phyloP scores from a whole-genome alignment of 1,140 invertebrate species.

The Lepidurus arcticus region DNA sequence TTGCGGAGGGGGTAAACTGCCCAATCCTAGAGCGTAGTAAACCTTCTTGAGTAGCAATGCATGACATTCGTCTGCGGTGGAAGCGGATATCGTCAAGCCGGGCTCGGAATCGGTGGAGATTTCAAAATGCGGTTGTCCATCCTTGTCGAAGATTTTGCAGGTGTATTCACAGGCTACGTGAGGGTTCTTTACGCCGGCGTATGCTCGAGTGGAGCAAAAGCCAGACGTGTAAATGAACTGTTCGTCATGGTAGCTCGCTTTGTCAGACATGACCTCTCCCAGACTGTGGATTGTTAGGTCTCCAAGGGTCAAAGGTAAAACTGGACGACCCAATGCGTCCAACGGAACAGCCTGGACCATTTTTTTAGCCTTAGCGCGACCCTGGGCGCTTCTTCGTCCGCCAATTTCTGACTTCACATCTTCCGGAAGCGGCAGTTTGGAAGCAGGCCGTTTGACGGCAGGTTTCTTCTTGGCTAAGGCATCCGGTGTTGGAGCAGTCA shows the following conservation, averaged over 20 bases:
- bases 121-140: constrained; percentile 51
- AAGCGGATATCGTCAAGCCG: neutral
- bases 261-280: constrained; percentile 63
- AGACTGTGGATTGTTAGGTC: constrained; percentile 68
- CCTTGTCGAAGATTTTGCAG: constrained; percentile 71
- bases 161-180: constrained; percentile 70
- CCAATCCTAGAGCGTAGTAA: constrained; percentile 1
- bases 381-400: neutral
- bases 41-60: neutral
- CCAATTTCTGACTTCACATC: constrained; percentile 27
- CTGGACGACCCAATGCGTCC: constrained; percentile 60
- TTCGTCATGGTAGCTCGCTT: constrained; percentile 61
- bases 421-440: constrained; percentile 20
- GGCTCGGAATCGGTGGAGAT: neutral
- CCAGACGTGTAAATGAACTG: constrained; percentile 72
- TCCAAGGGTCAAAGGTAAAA: constrained; percentile 67
- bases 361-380: constrained; percentile 45
- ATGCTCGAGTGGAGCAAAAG: constrained; percentile 70
- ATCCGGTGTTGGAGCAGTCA: constrained; percentile 30
- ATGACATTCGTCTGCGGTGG: neutral
- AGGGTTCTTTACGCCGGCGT: constrained; percentile 63
- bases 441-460: neutral
- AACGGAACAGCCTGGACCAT: constrained; percentile 59
- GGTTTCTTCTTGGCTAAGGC: neutral
- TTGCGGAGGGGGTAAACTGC: neutral